These are phyloP conservation scores for Rhopalosiphum maidis DNA, from an alignment of 1,140 invertebrate genomes.

Conservation along the genomic window DNA sequence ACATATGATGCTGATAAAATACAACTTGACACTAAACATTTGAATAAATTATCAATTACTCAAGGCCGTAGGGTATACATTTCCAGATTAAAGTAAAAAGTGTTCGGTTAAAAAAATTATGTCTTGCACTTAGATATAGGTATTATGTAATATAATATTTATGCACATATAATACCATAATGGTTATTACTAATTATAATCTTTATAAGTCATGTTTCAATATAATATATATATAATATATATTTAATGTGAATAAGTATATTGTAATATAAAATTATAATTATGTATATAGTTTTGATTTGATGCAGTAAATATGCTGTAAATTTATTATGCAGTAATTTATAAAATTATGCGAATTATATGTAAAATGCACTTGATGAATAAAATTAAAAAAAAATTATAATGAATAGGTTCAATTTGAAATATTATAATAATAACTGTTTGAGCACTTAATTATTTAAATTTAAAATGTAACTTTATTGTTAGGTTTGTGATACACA, in stretches of 20 bases:
- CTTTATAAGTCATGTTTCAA: not conserved
- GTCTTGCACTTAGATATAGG: not conserved
- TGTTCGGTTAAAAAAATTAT: slow-evolving; percentile 2
- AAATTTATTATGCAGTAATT: not conserved
- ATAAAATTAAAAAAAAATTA: slow-evolving; percentile 24
- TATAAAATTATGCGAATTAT: not conserved
- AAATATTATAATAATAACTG: not conserved
- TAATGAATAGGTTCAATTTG: not conserved
- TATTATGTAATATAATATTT: not conserved
- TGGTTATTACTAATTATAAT: slow-evolving; percentile 5
- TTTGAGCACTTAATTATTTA: not conserved
- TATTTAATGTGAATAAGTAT: not conserved
- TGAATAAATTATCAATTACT: slow-evolving; percentile 46
- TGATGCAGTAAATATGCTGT: not conserved
- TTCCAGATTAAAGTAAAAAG: slow-evolving; percentile 12
- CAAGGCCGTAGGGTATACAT: not conserved
- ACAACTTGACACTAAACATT: not conserved
- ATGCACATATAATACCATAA: not conserved
- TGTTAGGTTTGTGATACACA: not conserved
- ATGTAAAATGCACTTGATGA: not conserved
- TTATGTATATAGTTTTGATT: not conserved
- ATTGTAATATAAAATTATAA: not conserved
- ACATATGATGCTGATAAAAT: not conserved
- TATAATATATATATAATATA: no score
- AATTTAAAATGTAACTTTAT: not conserved